Percentiles rank a stretch among this genome's conserved stretches.
These are phyloP conservation scores for Cynopterus brachyotis DNA, from an alignment of 2,113 vertebrate genomes.

Conservation along the genomic window DNA sequence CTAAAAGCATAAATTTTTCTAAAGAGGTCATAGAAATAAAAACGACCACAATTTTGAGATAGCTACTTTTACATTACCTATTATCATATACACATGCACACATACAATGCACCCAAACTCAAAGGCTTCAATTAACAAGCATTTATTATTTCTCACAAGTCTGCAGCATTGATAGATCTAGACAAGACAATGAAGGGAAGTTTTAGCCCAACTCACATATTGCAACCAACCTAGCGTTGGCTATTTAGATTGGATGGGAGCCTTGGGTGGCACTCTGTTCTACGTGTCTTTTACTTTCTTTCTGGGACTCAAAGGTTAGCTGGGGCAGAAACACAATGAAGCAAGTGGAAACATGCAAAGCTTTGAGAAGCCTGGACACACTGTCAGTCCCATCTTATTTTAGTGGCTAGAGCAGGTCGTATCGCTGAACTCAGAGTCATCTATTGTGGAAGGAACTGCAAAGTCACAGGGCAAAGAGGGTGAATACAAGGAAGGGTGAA, in stretches of 20 bases:
- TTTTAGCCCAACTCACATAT: background rate
- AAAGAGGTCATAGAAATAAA: background rate
- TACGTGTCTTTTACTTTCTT: background rate
- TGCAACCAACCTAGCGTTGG: fast-evolving
- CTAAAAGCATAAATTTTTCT: background rate
- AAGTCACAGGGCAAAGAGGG: background rate
- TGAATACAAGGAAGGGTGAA: background rate
- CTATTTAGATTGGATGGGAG: background rate
- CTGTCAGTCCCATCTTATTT: background rate
- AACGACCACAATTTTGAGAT: background rate
- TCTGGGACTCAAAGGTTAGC: background rate
- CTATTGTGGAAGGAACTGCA: background rate
- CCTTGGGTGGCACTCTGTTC: background rate
- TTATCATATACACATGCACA: background rate
- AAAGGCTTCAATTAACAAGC: background rate
- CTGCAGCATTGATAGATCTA: background rate
- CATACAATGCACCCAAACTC: background rate
- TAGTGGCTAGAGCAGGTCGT: background rate
- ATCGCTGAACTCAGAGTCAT: background rate
- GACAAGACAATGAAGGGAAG: background rate
- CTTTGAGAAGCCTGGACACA: background rate
- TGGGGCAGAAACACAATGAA: background rate
- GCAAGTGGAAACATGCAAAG: background rate
- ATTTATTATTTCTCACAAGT: background rate
- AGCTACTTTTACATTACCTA: background rate